phyloP scores from a whole-genome alignment of 2,888 invertebrate species.

The Elysia crispata region DNA sequence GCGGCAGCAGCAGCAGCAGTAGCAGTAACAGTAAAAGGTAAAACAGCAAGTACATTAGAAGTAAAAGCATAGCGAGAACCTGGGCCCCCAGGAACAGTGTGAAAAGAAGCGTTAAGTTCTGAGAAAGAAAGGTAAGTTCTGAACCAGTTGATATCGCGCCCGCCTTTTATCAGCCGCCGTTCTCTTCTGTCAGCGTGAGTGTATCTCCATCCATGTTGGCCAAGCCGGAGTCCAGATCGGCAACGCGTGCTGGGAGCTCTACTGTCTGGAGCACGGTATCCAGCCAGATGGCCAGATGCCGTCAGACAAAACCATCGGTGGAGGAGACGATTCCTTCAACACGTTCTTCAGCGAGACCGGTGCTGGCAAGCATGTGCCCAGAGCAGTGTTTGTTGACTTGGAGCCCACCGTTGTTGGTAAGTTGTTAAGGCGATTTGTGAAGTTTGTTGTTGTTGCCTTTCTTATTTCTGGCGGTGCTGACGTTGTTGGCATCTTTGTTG shows the following conservation, averaged over 20 bases:
- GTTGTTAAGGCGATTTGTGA: too few species aligned
- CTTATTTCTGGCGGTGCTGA: not conserved
- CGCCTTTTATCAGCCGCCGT: too few species aligned
- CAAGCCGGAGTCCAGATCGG: constrained; percentile 42
- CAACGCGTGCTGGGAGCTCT: constrained; percentile 46
- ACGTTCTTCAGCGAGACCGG: constrained; percentile 49
- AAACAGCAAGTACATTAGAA: not conserved
- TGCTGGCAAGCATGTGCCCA: constrained; percentile 45
- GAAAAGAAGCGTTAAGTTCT: too few species aligned
- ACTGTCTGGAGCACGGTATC: constrained; percentile 42
- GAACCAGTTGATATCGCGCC: too few species aligned
- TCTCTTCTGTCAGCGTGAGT: constrained; percentile 35
- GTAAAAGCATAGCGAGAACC: not conserved
- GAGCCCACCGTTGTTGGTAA: not conserved
- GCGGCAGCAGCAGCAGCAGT: constrained; percentile 35
- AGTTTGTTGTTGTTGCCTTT: not conserved
- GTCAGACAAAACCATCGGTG: constrained; percentile 39
- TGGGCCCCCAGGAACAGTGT: not conserved
- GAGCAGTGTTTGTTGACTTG: constrained; percentile 42
- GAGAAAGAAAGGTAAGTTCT: too few species aligned
- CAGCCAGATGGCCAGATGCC: constrained; percentile 34
- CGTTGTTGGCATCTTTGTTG: too few species aligned
- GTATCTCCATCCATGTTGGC: constrained; percentile 46
- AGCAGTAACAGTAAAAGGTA: constrained; percentile 30
- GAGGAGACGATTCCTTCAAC: constrained; percentile 44